Percentiles rank a stretch among this genome's conserved stretches.
phyloP scores from a whole-genome alignment of 2,888 invertebrate species.

The Tyria jacobaeae region DNA sequence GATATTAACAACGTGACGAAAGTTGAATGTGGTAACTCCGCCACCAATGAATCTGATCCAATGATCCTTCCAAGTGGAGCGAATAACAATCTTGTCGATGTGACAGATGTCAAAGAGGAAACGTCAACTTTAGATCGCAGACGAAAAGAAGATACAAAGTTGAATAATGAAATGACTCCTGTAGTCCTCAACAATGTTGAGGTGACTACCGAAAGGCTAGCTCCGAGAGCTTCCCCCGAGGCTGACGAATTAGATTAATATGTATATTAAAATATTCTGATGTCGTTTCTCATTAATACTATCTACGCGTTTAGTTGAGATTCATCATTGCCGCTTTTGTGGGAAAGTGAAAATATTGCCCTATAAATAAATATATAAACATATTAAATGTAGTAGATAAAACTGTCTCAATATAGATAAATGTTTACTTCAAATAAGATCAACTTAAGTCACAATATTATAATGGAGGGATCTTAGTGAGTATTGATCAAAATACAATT shows the following conservation, averaged over 20 bases:
- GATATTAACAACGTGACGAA: conserved; percentile 54
- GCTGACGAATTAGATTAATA: conserved; percentile 75
- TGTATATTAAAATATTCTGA: conserved; percentile 57
- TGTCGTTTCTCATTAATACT: conserved; percentile 54
- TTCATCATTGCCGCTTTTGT: conserved; percentile 65
- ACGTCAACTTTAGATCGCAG: conserved; percentile 74
- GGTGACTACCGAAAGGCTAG: conserved; percentile 46
- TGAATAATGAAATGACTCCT: conserved; percentile 58
- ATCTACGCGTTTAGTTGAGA: conserved; percentile 58
- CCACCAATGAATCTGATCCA: conserved; percentile 45
- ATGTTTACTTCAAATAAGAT: conserved; percentile 47
- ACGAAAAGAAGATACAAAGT: conserved; percentile 60
- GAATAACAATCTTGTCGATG: conserved; percentile 44
- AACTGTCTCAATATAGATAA: conserved; percentile 39
- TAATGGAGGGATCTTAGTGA: conserved; percentile 49
- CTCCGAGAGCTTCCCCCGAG: conserved; percentile 71
- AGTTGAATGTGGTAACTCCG: conserved; percentile 53
- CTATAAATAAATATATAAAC: conserved; percentile 48
- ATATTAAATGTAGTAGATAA: conserved; percentile 37
- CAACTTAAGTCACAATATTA: conserved; percentile 53
- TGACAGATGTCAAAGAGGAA: conserved; percentile 52
- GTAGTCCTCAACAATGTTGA: conserved; percentile 40
- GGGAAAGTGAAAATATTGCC: conserved; percentile 55
- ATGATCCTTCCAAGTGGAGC: conserved; percentile 52
- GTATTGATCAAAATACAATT: conserved; percentile 51